phyloP scores from a whole-genome alignment of 2,113 vertebrate species.

The Bolborhynchus lineola region DNA sequence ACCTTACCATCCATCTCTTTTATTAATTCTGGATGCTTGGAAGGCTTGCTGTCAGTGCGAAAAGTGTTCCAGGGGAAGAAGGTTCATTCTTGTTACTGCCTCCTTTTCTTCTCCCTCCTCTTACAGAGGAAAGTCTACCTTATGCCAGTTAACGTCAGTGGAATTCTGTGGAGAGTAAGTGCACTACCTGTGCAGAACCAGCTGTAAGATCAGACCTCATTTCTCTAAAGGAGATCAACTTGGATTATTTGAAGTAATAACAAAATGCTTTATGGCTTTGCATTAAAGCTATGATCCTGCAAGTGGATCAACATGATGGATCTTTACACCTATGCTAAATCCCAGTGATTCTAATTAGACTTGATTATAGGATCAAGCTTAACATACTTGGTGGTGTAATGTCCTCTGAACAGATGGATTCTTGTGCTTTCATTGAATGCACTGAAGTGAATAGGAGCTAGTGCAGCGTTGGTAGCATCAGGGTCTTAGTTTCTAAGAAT shows the following conservation, averaged over 20 bases:
- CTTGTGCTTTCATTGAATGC: neutral
- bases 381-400: neutral
- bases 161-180: neutral
- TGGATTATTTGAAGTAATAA: slow-evolving; percentile 43
- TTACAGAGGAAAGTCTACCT: neutral
- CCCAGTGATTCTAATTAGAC: slow-evolving; percentile 37
- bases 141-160: neutral
- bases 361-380: slow-evolving; percentile 22
- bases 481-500: neutral
- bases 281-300: slow-evolving; percentile 31
- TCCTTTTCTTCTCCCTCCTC: neutral
- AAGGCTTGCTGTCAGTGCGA: neutral
- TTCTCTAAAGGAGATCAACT: slow-evolving; percentile 16
- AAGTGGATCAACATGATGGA: slow-evolving; percentile 16
- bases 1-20: neutral
- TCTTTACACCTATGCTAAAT: slow-evolving; percentile 17
- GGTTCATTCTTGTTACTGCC: neutral
- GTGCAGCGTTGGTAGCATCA: neutral
- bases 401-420: slow-evolving; percentile 3
- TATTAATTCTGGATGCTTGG: neutral
- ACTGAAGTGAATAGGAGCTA: neutral
- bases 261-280: slow-evolving; percentile 22
- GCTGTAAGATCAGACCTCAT: neutral
- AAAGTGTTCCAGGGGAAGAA: neutral
- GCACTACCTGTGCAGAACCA: neutral